Evolutionary conservation across 2,113 vertebrate genomes (phyloP).

Genomic region (Notarius lentiginosus): DNA sequence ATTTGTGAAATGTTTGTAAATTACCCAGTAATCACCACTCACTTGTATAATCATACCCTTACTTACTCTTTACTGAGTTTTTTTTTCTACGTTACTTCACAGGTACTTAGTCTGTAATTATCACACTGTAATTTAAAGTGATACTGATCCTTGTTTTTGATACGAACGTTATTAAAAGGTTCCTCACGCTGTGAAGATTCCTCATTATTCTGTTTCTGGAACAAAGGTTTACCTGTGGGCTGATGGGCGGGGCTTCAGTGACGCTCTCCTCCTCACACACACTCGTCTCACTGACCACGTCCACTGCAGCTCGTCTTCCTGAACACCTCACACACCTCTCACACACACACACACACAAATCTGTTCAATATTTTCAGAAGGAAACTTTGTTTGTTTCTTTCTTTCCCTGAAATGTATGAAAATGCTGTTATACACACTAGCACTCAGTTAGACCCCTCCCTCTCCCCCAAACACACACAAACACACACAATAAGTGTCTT

Average conservation of each 20-base stretch:
- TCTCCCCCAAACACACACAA: neutral
- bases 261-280: constrained; percentile 54
- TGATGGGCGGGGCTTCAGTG: constrained; percentile 59
- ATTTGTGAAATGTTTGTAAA: no score
- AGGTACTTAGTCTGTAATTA: no score
- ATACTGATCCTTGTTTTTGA: no score
- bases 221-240: constrained; percentile 70
- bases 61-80: no score
- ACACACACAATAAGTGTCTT: constrained; percentile 37
- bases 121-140: no score
- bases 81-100: no score
- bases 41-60: no score
- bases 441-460: no score
- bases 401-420: neutral
- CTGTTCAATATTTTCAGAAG: no score
- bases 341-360: neutral
- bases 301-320: constrained; percentile 66
- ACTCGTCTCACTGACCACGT: constrained; percentile 66
- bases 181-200: neutral
- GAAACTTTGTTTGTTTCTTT: neutral
- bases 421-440: neutral
- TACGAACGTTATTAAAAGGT: neutral
- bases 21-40: no score
- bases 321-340: constrained; percentile 63
- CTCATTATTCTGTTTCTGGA: neutral